Percentiles rank a stretch among this genome's conserved stretches.
phyloP scores from a whole-genome alignment of 2,888 invertebrate species.

The Polydrusus tereticollis region DNA sequence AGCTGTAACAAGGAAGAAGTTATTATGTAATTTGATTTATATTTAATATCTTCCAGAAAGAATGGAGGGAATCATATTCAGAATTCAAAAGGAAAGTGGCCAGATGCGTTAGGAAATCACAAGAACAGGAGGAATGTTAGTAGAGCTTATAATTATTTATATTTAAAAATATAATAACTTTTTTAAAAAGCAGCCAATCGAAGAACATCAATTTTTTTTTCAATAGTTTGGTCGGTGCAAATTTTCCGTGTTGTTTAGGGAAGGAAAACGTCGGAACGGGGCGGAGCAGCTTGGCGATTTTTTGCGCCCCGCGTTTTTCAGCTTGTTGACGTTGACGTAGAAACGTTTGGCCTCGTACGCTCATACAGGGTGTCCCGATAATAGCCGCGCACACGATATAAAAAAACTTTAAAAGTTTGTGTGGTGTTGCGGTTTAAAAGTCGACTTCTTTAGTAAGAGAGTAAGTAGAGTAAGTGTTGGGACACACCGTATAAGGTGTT shows the following conservation, averaged over 20 bases:
- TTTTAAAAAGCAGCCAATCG: constrained; percentile 46
- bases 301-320: neutral
- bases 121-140: constrained; percentile 99
- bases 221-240: neutral
- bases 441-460: too few relatives aligned
- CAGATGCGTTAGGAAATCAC: constrained; percentile 97
- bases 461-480: too few relatives aligned
- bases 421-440: too few relatives aligned
- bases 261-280: neutral
- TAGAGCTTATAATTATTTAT: constrained; percentile 68
- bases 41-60: constrained; percentile 90
- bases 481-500: too few relatives aligned
- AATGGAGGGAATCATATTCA: constrained; percentile 97
- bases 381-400: too few relatives aligned
- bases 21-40: neutral
- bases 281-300: neutral
- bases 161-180: constrained; percentile 52
- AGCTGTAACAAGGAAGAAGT: too few relatives aligned
- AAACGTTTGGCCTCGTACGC: too few relatives aligned
- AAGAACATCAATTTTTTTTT: constrained; percentile 34
- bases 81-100: constrained; percentile 99
- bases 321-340: too few relatives aligned
- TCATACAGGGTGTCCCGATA: too few relatives aligned
- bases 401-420: too few relatives aligned
- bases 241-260: neutral